These are phyloP conservation scores for Mohoua ochrocephala DNA, from an alignment of 2,113 vertebrate genomes.

Conservation along the genomic window DNA sequence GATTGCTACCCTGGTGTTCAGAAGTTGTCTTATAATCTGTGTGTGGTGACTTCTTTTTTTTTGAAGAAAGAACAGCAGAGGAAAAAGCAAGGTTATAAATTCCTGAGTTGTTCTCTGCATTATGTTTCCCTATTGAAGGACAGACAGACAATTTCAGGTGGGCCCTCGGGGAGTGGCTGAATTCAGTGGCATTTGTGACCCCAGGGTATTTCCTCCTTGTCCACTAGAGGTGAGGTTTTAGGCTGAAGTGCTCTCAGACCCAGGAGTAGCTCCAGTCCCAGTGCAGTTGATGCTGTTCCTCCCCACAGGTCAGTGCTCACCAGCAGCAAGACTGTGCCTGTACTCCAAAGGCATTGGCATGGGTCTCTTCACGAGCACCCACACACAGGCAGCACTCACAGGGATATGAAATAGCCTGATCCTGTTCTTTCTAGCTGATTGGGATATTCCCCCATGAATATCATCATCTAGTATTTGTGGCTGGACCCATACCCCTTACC, in stretches of 20 bases:
- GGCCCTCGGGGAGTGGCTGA: background rate
- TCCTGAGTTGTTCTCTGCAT: background rate
- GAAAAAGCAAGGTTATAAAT: background rate
- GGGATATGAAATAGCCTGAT: background rate
- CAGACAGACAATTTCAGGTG: background rate
- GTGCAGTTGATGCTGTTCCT: background rate
- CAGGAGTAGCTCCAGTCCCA: background rate
- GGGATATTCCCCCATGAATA: fast-evolving
- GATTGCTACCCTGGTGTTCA: background rate
- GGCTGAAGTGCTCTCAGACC: background rate
- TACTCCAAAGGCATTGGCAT: background rate
- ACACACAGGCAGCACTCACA: background rate
- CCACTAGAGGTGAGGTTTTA: background rate
- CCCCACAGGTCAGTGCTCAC: background rate
- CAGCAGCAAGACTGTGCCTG: background rate
- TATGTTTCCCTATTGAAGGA: background rate
- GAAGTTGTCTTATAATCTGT: background rate
- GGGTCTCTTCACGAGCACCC: background rate
- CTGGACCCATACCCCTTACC: background rate
- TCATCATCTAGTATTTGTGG: background rate
- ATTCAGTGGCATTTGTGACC: background rate
- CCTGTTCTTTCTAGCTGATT: background rate
- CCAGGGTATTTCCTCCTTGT: background rate
- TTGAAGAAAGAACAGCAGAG: background rate
- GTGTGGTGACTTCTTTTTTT: background rate